A percentile compares a stretch with the other conserved stretches of the same genome.
Evolutionary conservation across 1,140 invertebrate genomes (phyloP).

Genomic region (Delia radicum): DNA sequence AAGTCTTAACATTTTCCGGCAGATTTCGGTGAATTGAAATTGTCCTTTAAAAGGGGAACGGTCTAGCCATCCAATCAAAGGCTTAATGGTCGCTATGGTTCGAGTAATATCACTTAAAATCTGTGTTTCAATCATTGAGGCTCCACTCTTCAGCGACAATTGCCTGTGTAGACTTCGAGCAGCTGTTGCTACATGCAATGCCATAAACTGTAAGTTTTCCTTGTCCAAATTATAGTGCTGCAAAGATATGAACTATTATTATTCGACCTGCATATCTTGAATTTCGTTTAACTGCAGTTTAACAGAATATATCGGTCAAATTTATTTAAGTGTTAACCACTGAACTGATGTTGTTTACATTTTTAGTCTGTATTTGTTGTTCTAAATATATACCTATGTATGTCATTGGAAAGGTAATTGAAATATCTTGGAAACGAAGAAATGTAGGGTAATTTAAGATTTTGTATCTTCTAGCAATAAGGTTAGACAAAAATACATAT

Average conservation of each 20-base stretch:
- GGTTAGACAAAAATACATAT: too few species aligned
- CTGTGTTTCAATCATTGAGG: slow-evolving; percentile 73
- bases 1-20: slow-evolving; percentile 68
- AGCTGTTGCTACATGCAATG: slow-evolving; percentile 79
- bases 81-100: slow-evolving; percentile 80
- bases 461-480: too few species aligned
- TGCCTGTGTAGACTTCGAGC: slow-evolving; percentile 77
- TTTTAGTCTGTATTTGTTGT: too few species aligned
- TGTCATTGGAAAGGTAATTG: too few species aligned
- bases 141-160: slow-evolving; percentile 59
- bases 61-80: slow-evolving; percentile 84
- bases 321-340: too few species aligned
- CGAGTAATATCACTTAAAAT: slow-evolving; percentile 81
- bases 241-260: slow-evolving; percentile 50
- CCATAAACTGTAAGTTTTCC: slow-evolving; percentile 87
- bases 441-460: too few species aligned
- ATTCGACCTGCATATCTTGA: too few species aligned
- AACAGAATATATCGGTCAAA: too few species aligned
- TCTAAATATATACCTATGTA: too few species aligned
- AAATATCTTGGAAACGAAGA: too few species aligned
- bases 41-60: slow-evolving; percentile 60
- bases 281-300: too few species aligned
- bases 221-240: slow-evolving; percentile 87
- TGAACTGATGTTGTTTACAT: too few species aligned
- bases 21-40: slow-evolving; percentile 50